Evolutionary conservation across 2,113 vertebrate genomes (phyloP), one percentile per base, ranked within the genome.

Genomic region (Copsychus sechellarum): DNA sequence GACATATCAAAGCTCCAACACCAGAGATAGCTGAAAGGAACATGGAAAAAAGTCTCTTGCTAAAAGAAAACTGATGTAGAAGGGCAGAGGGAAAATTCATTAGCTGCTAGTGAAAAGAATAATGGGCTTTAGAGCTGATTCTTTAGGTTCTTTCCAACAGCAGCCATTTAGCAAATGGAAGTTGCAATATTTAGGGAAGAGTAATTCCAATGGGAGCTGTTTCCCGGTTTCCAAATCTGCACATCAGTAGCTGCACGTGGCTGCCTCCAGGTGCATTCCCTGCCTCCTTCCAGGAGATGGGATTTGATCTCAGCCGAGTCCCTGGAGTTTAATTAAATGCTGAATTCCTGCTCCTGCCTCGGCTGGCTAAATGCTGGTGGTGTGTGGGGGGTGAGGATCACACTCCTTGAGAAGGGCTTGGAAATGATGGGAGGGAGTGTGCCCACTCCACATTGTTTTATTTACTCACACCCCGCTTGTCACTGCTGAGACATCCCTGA

Each of bases 1-100:
- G 38, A 94, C 86, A 92, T 93, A 96, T 83, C 96, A 95, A 90
- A 96, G 92, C 90, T 71, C 76, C 80, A 64, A 33, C 62, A 40
- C 48, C 57, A 86, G 38, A 81, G 80, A 90, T 7, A 83, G 88
- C 88, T 90, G 82, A 88, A 81, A 93, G 74, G 78, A 77, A 88
- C 91, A 86, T 18, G 65, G 81, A 92, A 87, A 56, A 88, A 64
- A 66, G 60, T 48, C 64, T 92, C 78, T 57, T 71, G 73, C 73
- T 92, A 64, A 79, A 95, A 95, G 76, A 92, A 84, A 81, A 93
- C 62, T 80, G 34, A 86, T 64, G 79, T 29, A 93, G 84, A 83
- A 93, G 42, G 64, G 81, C 69, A 89, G 77, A 74, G 80, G 62
- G 66, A 89, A 94, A 95, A 97, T 91, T 96, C 92, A 86, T 90